Evolutionary conservation across 1,140 invertebrate genomes (phyloP).

Genomic region (Choristoneura fumiferana): DNA sequence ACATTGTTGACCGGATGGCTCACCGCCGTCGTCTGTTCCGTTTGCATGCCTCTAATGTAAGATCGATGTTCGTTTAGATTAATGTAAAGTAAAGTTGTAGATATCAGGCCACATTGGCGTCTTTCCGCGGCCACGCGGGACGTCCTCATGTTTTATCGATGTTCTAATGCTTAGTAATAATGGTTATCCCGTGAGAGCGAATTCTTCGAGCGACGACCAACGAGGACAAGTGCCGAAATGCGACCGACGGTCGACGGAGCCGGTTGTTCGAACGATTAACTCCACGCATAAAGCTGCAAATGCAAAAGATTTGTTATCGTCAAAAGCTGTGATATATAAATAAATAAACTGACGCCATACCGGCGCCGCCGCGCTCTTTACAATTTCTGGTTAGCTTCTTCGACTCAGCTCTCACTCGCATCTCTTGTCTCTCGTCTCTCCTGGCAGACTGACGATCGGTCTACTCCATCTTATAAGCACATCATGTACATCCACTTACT

Average conservation of each 20-base stretch:
- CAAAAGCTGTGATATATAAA: constrained; percentile 78
- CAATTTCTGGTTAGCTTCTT: constrained; percentile 34
- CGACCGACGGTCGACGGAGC: constrained; percentile 22
- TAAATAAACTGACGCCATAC: constrained; percentile 66
- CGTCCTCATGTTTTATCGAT: constrained; percentile 63
- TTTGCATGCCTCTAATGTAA: constrained; percentile 70
- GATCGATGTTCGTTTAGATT: constrained; percentile 39
- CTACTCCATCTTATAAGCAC: constrained; percentile 50
- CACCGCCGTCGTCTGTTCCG: constrained; percentile 44
- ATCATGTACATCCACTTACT: constrained; percentile 62
- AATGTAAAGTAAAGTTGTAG: constrained; percentile 68
- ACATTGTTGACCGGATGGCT: constrained; percentile 21
- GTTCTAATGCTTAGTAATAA: constrained; percentile 71
- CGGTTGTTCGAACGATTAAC: constrained; percentile 68
- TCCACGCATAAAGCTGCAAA: constrained; percentile 72
- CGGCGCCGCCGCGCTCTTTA: constrained; percentile 45
- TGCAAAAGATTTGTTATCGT: constrained; percentile 78
- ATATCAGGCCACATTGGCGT: constrained; percentile 46
- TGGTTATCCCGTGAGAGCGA: constrained; percentile 60
- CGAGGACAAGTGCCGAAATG: neutral
- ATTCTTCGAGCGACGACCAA: constrained; percentile 60
- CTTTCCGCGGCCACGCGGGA: constrained; percentile 55
- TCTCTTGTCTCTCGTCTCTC: constrained; percentile 40
- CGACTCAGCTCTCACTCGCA: constrained; percentile 35
- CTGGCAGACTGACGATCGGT: constrained; percentile 35